A percentile compares a stretch with the other conserved stretches of the same genome.
Conservation (phyloP, 1,140 invertebrate genomes). For the Phocides pigmalion region DNA sequence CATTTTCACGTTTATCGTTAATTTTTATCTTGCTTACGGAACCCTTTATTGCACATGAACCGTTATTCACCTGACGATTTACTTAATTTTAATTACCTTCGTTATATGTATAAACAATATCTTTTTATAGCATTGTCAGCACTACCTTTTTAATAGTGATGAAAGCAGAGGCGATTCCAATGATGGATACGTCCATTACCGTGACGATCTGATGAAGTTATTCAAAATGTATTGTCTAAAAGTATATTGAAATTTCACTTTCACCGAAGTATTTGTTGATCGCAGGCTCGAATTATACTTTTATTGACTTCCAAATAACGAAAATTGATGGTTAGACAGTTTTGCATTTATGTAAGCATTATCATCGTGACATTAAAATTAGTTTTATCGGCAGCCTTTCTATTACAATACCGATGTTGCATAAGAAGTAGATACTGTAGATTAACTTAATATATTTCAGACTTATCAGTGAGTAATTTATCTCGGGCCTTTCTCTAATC, state of each 20-base stretch:
- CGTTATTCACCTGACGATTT: too few species aligned
- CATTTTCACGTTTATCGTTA: too few species aligned
- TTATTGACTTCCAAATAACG: slow-evolving; percentile 61
- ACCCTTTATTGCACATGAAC: too few species aligned
- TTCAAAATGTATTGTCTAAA: slow-evolving; percentile 58
- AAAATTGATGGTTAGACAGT: slow-evolving; percentile 61
- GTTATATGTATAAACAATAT: background rate
- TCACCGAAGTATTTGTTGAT: slow-evolving; percentile 64
- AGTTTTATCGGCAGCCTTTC: slow-evolving; percentile 17
- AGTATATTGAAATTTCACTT: slow-evolving; percentile 70
- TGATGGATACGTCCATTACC: slow-evolving; percentile 43
- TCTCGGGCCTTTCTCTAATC: slow-evolving; percentile 46
- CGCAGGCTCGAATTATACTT: slow-evolving; percentile 41
- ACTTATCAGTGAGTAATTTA: slow-evolving; percentile 44
- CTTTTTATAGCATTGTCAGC: background rate
- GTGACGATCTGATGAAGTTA: slow-evolving; percentile 31
- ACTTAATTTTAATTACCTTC: too few species aligned
- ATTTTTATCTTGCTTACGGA: too few species aligned
- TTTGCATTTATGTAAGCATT: slow-evolving; percentile 68
- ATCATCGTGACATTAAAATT: slow-evolving; percentile 46
- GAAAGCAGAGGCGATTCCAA: slow-evolving; percentile 8
- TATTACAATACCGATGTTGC: slow-evolving; percentile 27
- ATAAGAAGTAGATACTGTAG: slow-evolving; percentile 29
- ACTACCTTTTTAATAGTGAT: background rate
- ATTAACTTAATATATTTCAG: slow-evolving; percentile 39